Base-by-base conservation (phyloP, 2,888 invertebrate species). In the Protodeltote pygarga region DNA sequence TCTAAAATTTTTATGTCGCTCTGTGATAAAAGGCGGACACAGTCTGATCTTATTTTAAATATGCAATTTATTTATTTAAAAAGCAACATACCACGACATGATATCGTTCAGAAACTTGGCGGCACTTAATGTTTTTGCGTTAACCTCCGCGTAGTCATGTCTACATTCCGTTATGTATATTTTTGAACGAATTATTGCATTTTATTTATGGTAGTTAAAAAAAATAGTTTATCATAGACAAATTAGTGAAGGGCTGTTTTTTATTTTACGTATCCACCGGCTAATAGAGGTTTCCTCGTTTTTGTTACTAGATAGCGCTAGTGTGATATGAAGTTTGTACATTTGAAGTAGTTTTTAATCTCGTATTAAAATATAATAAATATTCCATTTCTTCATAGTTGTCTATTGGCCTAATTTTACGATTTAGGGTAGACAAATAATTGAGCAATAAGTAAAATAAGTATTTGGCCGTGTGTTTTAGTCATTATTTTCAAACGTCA, bases 241-340 rank as follows among this genome's bases (percentile, higher is more conserved):
- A 78, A 70, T 77, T 87, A 87, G 87, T 77, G 66, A 81, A 81
- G 87, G 87, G 87, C 88, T 89, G 88, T 84, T 86, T 83, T 81
- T 77, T 65, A 49, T 44, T 58, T 63, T 57, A 48, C 55, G 45
- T 72, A 68, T 50, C 60, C 62, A 67, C 67, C 38, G 59, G 65
- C 72, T 71, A 69, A 57, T 66, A 59, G 57, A 54, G 64, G 46
- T 53, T 49, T 51, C 48, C 40, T 34, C 51, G 25, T 27, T 44
- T 57, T 19, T 52, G 66, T 49, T 57, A 39, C 49, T 68, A 54
- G 67, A 54, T 38, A 38, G 51, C 62, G 62, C 62, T 62, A 46
- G 39, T 54, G 37, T 40, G 44, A 34, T 24, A 25, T 44, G 29
- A 29, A 32, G 16, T 42, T 28, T 19, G 33, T 41, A 14, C 31